phyloP scores from a whole-genome alignment of 2,888 invertebrate species.

The Resseliella maxima region DNA sequence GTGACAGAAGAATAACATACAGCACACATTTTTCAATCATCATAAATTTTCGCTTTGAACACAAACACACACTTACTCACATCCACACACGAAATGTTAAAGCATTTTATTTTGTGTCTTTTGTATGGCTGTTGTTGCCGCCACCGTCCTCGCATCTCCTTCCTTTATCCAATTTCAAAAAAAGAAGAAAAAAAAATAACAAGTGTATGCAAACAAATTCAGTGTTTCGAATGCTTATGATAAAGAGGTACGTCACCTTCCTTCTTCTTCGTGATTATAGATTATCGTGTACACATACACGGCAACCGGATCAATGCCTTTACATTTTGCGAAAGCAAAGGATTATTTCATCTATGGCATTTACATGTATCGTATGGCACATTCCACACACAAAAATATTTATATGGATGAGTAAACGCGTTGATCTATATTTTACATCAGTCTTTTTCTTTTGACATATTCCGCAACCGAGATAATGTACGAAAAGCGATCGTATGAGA shows the following conservation, averaged over 20 bases:
- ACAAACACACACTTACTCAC: too few relatives aligned
- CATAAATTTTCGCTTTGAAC: slow-evolving; percentile 57
- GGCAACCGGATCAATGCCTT: slow-evolving; percentile 23
- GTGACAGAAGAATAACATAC: slow-evolving; percentile 46
- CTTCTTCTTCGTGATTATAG: slow-evolving; percentile 46
- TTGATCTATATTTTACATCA: slow-evolving; percentile 33
- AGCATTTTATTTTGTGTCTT: slow-evolving; percentile 36
- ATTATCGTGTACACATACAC: neutral
- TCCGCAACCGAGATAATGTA: neutral
- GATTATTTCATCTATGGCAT: slow-evolving; percentile 45
- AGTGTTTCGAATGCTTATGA: neutral
- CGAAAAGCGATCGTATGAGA: neutral
- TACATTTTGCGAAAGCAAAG: neutral
- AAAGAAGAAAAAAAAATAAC: neutral
- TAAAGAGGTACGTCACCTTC: slow-evolving; percentile 41
- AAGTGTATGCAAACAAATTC: neutral
- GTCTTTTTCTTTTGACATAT: slow-evolving; percentile 31
- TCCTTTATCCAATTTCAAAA: neutral
- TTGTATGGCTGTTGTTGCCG: neutral
- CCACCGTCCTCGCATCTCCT: neutral
- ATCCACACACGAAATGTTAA: neutral
- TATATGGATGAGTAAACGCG: slow-evolving; percentile 35
- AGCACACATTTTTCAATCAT: slow-evolving; percentile 57
- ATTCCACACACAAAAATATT: slow-evolving; percentile 19
- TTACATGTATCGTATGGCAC: neutral